phyloP scores from a whole-genome alignment of 2,888 invertebrate species.

The Chesias legatella region DNA sequence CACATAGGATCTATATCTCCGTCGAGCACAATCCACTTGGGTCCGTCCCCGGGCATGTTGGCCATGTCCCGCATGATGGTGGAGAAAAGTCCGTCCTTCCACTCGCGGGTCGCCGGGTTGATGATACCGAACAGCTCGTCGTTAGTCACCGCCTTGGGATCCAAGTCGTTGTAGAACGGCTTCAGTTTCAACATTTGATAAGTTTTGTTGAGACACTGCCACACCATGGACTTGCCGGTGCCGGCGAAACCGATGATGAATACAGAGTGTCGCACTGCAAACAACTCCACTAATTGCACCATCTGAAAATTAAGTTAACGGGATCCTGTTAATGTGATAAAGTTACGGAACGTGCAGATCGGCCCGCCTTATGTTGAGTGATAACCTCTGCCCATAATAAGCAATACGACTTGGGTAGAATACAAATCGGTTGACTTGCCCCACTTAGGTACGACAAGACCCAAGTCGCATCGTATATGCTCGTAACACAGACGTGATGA shows the following conservation, averaged over 20 bases:
- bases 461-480: too few species aligned
- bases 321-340: too few species aligned
- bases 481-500: too few species aligned
- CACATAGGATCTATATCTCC: slow-evolving; percentile 99
- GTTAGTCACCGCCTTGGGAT: slow-evolving; percentile 97
- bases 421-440: too few species aligned
- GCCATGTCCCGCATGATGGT: slow-evolving; percentile 96
- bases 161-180: slow-evolving; percentile 93
- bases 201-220: slow-evolving; percentile 93
- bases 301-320: too few species aligned
- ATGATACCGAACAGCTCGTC: slow-evolving; percentile 97
- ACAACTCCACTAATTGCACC: slow-evolving; percentile 94
- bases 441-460: too few species aligned
- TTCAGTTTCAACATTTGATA: slow-evolving; percentile 90
- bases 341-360: too few species aligned
- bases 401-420: too few species aligned
- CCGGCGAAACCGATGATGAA: slow-evolving; percentile 93
- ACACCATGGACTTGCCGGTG: slow-evolving; percentile 95
- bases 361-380: too few species aligned
- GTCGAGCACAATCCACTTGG: slow-evolving; percentile 97
- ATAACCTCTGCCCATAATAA: too few species aligned
- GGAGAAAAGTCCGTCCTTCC: slow-evolving; percentile 95
- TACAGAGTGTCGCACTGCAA: slow-evolving; percentile 96
- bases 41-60: slow-evolving; percentile 90
- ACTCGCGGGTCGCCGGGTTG: slow-evolving; percentile 95